Base-by-base conservation (phyloP, 2,113 vertebrate species). In the Syngnathus typhle region DNA sequence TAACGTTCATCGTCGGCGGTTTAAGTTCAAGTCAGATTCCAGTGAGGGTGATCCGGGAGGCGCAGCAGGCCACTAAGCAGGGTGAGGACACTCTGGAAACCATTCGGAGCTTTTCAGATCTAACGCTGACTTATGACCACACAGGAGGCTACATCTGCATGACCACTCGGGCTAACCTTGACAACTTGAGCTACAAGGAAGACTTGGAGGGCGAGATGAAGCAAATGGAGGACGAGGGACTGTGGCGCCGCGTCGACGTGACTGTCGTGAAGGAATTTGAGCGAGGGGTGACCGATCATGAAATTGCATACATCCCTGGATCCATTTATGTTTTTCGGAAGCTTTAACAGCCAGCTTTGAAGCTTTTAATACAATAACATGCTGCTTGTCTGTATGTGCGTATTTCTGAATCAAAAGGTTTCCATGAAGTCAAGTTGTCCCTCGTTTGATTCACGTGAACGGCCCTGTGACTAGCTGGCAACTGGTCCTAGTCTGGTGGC, bases 81-180 rank as follows among this genome's bases (percentile, higher is more conserved):
- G 94, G 95, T 98, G 70, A 88, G 87, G 54, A 5, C 37, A 21
- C 21, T 54, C 44, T 63, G 27, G 27, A 32, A 32, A 32, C 27
- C 3, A 32, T 32, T 32, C 2, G 27, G 27, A 32, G 27, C 27
- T 32, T 32, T 32, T 32, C 27, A 32, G 27, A 3, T 32, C 27
- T 32, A 32, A 32, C 3, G 2, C 37, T 15, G 1, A 37, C 47
- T 15, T 10, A 3, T 36, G 13, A 7, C 5, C 69, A 74, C 94
- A 62, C 74, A 96, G 95, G 94, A 4, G 95, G 96, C 5, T 88
- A 89, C 43, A 39, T 95, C 61, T 98, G 95, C 84, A 89, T 98
- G 91, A 98, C 94, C 0, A 96, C 94, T 0, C 91, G 95, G 80
- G 79, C 74, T 67, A 93, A 95, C 73, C 11, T 1, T 0, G 89